A percentile compares a stretch with the other conserved stretches of the same genome.
phyloP scores from a whole-genome alignment of 2,113 vertebrate genomes.

The Lophura nycthemera region DNA sequence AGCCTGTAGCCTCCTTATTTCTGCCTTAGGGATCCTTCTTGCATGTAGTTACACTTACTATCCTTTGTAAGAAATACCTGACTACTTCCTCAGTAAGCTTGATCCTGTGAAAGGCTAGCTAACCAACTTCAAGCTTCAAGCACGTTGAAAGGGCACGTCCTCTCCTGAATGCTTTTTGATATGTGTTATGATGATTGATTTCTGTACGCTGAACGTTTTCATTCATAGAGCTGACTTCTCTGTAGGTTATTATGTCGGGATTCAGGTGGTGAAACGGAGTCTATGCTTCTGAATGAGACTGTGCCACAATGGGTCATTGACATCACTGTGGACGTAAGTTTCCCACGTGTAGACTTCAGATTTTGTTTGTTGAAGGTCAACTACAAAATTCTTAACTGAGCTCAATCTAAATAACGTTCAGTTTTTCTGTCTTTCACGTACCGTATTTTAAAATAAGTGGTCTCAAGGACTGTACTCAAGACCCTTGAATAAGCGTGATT shows the following conservation, averaged over 20 bases:
- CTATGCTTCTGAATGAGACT: conserved; percentile 97
- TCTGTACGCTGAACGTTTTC: neutral
- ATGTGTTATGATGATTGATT: neutral
- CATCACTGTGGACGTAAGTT: conserved; percentile 98
- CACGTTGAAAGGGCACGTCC: neutral
- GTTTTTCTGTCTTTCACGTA: neutral
- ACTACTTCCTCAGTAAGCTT: neutral
- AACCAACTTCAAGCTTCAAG: neutral
- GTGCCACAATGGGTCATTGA: conserved; percentile 99
- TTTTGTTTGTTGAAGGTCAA: neutral
- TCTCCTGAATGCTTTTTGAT: neutral
- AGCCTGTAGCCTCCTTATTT: neutral
- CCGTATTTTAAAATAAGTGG: neutral
- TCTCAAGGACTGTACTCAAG: neutral
- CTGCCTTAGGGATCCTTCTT: neutral
- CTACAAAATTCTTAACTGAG: neutral
- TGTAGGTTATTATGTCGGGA: conserved; percentile 94
- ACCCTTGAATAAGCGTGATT: neutral
- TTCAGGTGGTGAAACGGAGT: conserved; percentile 97
- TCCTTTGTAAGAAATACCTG: neutral
- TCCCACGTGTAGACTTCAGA: rapidly evolving
- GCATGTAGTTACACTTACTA: neutral
- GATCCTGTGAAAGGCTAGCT: neutral
- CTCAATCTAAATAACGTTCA: neutral
- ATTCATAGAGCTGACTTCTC: neutral